Conservation (phyloP, 2,888 invertebrate genomes). For the Patella pellucida region DNA sequence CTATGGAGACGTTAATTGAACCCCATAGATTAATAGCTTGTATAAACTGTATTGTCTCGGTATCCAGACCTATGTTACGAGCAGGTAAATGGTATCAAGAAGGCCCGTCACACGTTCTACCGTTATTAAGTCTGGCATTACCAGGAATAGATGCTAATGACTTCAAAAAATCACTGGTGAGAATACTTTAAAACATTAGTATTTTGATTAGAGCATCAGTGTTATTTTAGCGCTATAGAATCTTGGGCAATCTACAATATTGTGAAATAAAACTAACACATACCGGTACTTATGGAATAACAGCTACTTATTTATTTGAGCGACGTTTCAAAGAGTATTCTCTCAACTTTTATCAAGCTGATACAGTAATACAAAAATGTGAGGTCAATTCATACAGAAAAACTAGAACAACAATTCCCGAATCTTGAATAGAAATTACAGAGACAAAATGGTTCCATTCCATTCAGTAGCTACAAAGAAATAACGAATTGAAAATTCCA, state of each 20-base stretch:
- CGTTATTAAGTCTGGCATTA: conserved; percentile 83
- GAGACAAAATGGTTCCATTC: background rate
- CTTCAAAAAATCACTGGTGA: conserved; percentile 75
- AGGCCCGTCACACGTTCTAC: conserved; percentile 84
- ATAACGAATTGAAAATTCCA: no score
- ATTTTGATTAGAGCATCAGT: background rate
- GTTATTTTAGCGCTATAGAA: background rate
- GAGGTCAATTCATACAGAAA: no score
- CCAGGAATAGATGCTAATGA: conserved; percentile 95
- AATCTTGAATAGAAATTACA: background rate
- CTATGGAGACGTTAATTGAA: conserved; percentile 88
- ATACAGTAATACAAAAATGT: no score
- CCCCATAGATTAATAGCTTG: conserved; percentile 79
- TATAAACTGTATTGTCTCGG: conserved; percentile 70
- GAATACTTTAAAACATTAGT: conserved; percentile 20
- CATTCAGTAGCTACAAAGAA: no score
- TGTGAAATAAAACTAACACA: no score
- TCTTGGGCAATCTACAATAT: no score
- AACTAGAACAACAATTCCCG: no score
- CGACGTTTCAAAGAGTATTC: no score
- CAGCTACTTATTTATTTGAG: no score
- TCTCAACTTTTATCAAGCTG: no score
- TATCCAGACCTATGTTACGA: conserved; percentile 74
- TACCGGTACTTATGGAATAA: no score
- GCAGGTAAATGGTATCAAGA: conserved; percentile 72